Base-by-base conservation (phyloP, 2,888 invertebrate genomes). In the Myopa tessellatipennis region DNA sequence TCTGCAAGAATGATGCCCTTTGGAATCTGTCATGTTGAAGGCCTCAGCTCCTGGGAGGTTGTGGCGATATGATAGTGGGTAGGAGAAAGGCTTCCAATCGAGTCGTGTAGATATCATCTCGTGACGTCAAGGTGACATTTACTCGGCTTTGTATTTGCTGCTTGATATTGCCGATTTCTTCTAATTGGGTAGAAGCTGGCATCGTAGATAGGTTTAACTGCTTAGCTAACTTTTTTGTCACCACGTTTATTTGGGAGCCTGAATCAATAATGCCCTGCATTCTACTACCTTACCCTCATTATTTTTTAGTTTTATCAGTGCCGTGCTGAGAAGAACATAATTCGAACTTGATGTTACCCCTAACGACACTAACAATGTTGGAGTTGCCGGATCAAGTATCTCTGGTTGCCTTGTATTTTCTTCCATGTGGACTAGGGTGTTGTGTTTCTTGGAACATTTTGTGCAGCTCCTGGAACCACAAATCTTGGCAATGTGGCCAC, bases 231-330 rank as follows among this genome's bases (percentile, higher is more conserved):
- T n/a, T n/a, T n/a, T n/a, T n/a, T n/a, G n/a, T n/a, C n/a, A n/a
- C n/a, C n/a, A n/a, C n/a, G n/a, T n/a, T 63, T 38, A 76, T 69
- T 76, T 76, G 74, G 14, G 76, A 77, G 50, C 72, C 78, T 18
- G 77, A 79, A n/a, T 79, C 34, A 79, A 38, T 14, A 76, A 14
- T 3, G 77, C 76, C n/a, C n/a, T 61, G 36, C 34, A 12, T 68
- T 68, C 1, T 68, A 16, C 40, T 68, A 38, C 7, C 40, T n/a
- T 16, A 14, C 16, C 14, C 68, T 38, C 26, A 38, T 68, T n/a
- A n/a, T n/a, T n/a, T n/a, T n/a, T n/a, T n/a, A n/a, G n/a, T n/a
- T n/a, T n/a, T n/a, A n/a, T n/a, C n/a, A n/a, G n/a, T n/a, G n/a
- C n/a, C n/a, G n/a, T n/a, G n/a, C n/a, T n/a, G n/a, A n/a, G n/a